Conservation (phyloP, 2,797 vertebrate genomes). For the Micromesistius poutassou region DNA sequence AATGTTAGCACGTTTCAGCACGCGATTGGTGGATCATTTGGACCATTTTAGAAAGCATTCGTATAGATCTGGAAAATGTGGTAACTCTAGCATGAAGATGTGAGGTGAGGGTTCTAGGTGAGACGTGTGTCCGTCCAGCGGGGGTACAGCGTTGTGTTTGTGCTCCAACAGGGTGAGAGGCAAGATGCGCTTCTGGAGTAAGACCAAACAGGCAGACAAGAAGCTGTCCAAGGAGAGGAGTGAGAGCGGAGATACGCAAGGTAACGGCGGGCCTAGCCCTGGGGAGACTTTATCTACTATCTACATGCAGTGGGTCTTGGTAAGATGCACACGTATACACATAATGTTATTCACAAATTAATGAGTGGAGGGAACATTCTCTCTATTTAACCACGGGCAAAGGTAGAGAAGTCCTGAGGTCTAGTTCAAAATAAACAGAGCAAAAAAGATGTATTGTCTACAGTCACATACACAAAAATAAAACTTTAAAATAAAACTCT, state of each 20-base stretch:
- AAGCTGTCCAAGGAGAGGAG: constrained; percentile 64
- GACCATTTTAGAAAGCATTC: neutral
- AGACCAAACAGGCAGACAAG: constrained; percentile 87
- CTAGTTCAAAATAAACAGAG: no score
- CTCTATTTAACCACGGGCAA: no score
- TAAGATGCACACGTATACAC: no score
- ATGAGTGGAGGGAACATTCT: no score
- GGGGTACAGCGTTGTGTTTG: constrained; percentile 8
- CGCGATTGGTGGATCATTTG: neutral
- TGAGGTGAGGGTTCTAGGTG: neutral
- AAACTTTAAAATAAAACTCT: neutral
- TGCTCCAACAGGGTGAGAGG: constrained; percentile 71
- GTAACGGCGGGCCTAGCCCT: constrained; percentile 30
- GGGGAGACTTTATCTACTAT: neutral
- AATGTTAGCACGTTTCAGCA: neutral
- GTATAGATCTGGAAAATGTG: neutral
- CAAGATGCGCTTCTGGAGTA: constrained; percentile 94
- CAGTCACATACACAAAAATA: neutral
- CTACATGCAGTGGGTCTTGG: no score
- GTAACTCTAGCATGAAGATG: neutral
- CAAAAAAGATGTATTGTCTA: neutral
- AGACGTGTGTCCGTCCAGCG: neutral
- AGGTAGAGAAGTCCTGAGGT: no score
- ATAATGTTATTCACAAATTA: no score
- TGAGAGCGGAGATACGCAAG: constrained; percentile 40